A percentile compares a stretch with the other conserved stretches of the same genome.
Conservation (phyloP, 2,797 vertebrate species). For the Nannoperca australis region DNA sequence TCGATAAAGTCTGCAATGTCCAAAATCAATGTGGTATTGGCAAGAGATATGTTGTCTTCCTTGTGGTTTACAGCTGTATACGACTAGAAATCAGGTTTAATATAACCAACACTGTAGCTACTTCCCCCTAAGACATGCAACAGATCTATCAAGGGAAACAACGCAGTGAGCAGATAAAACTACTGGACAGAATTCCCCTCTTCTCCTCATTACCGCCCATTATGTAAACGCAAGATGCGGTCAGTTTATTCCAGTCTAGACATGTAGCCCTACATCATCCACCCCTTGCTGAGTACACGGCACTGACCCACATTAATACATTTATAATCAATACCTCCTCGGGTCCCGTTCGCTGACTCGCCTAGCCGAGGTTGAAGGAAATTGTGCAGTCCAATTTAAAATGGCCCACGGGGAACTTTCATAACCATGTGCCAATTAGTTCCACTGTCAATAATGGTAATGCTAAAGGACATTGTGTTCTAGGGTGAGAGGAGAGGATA, state of each 20-base stretch:
- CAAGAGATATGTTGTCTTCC: constrained; percentile 1
- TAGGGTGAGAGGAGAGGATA: constrained; percentile 56
- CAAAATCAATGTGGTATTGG: constrained; percentile 30
- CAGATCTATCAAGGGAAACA: constrained; percentile 30
- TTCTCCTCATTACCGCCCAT: constrained; percentile 52
- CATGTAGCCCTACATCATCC: constrained; percentile 56
- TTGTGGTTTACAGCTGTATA: constrained; percentile 7
- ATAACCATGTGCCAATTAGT: constrained; percentile 82
- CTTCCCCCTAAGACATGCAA: not conserved
- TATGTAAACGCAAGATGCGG: constrained; percentile 56
- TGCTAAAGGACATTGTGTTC: constrained; percentile 74
- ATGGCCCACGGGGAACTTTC: constrained; percentile 65
- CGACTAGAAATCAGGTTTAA: not conserved
- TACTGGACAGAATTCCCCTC: constrained; percentile 25
- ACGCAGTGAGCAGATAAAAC: constrained; percentile 20
- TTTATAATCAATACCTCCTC: constrained; percentile 77
- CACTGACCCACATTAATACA: constrained; percentile 76
- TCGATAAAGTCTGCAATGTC: constrained; percentile 38
- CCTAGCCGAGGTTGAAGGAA: constrained; percentile 73
- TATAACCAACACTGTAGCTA: constrained; percentile 11
- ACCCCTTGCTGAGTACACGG: constrained; percentile 58
- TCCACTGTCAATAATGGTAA: constrained; percentile 81
- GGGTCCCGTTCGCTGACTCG: constrained; percentile 51
- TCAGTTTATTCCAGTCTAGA: constrained; percentile 74
- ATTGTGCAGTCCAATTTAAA: constrained; percentile 77